phyloP scores from a whole-genome alignment of 2,113 vertebrate genomes.

The Mola mola region DNA sequence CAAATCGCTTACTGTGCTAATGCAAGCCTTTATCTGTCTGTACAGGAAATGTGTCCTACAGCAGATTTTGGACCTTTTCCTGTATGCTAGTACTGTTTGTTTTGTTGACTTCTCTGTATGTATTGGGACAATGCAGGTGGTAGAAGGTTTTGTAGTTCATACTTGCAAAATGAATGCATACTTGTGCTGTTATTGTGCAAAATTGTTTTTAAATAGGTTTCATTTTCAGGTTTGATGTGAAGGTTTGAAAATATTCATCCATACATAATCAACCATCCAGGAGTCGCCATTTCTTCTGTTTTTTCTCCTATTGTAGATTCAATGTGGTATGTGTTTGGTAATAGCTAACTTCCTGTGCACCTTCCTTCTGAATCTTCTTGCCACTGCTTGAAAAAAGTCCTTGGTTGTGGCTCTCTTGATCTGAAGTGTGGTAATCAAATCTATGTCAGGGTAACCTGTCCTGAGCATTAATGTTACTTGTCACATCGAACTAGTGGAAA shows the following conservation, averaged over 20 bases:
- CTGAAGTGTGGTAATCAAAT: not conserved
- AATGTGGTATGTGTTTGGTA: not conserved
- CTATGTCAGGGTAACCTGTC: too few relatives aligned
- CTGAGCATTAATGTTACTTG: too few relatives aligned
- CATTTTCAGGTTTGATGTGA: too few relatives aligned
- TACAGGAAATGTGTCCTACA: constrained; percentile 19
- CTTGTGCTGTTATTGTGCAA: too few relatives aligned
- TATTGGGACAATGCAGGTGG: too few relatives aligned
- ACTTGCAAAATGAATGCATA: too few relatives aligned
- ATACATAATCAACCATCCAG: not conserved
- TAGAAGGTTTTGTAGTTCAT: too few relatives aligned
- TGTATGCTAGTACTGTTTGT: too few relatives aligned
- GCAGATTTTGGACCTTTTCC: constrained; percentile 36
- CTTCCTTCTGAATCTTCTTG: not conserved
- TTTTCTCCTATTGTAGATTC: not conserved
- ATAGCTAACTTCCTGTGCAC: not conserved
- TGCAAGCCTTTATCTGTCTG: constrained; percentile 23
- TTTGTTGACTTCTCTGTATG: too few relatives aligned
- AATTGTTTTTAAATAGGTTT: too few relatives aligned
- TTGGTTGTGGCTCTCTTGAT: not conserved
- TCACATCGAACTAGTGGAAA: too few relatives aligned
- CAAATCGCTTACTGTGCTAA: constrained; percentile 34
- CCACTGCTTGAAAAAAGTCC: not conserved
- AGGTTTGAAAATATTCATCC: not conserved
- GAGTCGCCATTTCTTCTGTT: not conserved